These are phyloP conservation scores for Panthera leo DNA, from an alignment of 2,113 vertebrate species.

Conservation along the genomic window DNA sequence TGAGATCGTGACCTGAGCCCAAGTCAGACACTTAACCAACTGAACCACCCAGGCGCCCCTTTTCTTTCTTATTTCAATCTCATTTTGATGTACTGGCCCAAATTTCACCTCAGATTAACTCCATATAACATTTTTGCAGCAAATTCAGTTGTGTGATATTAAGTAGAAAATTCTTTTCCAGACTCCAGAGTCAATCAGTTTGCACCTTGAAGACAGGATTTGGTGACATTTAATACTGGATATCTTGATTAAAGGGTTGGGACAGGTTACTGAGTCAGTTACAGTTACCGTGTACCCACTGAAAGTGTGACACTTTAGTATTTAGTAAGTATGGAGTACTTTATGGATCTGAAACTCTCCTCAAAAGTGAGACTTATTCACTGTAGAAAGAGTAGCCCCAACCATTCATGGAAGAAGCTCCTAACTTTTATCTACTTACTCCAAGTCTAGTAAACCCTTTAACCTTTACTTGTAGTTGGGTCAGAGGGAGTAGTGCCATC, in stretches of 20 bases:
- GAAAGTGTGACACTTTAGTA: not conserved
- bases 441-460: not conserved
- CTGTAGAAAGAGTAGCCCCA: not conserved
- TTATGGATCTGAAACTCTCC: not conserved
- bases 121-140: not conserved
- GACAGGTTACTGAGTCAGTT: not conserved
- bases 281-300: not conserved
- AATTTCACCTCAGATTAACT: not conserved
- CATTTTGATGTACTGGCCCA: not conserved
- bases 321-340: not conserved
- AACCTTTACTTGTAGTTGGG: not conserved
- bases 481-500: not conserved
- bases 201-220: not conserved
- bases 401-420: not conserved
- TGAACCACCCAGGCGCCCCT: too few species aligned
- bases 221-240: not conserved
- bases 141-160: not conserved
- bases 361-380: not conserved
- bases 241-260: not conserved
- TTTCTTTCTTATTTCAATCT: slow-evolving; percentile 11
- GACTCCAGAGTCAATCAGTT: not conserved
- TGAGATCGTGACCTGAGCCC: too few species aligned
- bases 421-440: not conserved
- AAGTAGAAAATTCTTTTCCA: not conserved
- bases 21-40: too few species aligned